A percentile compares a stretch with the other conserved stretches of the same genome.
Conservation (phyloP, 2,888 invertebrate species). For the Cerastis leucographa region DNA sequence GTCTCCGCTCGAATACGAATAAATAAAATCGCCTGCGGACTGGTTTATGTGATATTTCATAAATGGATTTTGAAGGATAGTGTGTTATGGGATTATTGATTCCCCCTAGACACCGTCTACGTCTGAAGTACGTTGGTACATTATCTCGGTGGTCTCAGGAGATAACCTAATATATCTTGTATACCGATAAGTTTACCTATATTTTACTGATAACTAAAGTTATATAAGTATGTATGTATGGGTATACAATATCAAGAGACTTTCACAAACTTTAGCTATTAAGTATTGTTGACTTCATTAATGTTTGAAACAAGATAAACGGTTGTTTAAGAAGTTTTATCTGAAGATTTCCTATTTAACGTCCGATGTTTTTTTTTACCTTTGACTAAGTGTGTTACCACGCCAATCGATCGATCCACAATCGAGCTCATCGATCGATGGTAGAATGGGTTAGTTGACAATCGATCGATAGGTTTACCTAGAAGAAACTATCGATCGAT, state of each 20-base stretch:
- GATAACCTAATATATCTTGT: slow-evolving; percentile 74
- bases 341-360: neutral
- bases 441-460: too few relatives aligned
- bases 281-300: slow-evolving; percentile 27
- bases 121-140: slow-evolving; percentile 74
- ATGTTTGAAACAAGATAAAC: slow-evolving; percentile 35
- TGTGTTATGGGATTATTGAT: slow-evolving; percentile 85
- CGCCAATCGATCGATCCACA: too few relatives aligned
- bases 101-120: slow-evolving; percentile 74
- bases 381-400: too few relatives aligned
- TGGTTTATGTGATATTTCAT: slow-evolving; percentile 87
- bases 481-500: too few relatives aligned
- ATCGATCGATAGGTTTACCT: too few relatives aligned
- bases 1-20: slow-evolving; percentile 80
- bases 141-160: slow-evolving; percentile 74
- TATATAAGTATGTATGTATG: neutral
- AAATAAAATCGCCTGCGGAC: slow-evolving; percentile 85
- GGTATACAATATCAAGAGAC: neutral
- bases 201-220: slow-evolving; percentile 54
- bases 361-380: slow-evolving; percentile 9
- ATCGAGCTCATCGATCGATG: too few relatives aligned
- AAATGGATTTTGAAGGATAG: slow-evolving; percentile 87
- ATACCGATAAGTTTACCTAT: slow-evolving; percentile 65
- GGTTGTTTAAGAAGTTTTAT: slow-evolving; percentile 7
- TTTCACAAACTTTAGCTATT: slow-evolving; percentile 18